A percentile compares a stretch with the other conserved stretches of the same genome.
Evolutionary conservation across 2,888 invertebrate genomes (phyloP).

Genomic region (Criorhina ranunculi): DNA sequence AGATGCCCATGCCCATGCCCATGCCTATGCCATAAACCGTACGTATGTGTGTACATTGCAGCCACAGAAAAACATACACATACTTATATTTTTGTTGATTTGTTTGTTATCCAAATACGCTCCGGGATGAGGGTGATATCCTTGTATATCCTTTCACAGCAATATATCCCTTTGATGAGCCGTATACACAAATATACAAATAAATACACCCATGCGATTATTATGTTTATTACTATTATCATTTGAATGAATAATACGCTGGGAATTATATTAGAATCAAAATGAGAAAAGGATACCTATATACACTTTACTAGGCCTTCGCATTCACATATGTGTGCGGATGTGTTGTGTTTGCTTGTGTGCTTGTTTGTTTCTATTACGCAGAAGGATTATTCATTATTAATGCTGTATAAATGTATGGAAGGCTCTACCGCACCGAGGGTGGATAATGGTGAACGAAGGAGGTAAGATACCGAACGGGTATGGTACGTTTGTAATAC

Average conservation of each 20-base stretch:
- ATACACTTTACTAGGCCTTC: constrained; percentile 19
- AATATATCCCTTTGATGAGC: constrained; percentile 20
- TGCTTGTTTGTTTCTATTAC: constrained; percentile 14
- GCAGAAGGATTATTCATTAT: constrained; percentile 54
- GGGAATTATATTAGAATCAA: constrained; percentile 25
- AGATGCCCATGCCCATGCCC: too few relatives aligned
- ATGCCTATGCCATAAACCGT: too few relatives aligned
- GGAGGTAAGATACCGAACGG: neutral
- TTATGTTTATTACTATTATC: constrained; percentile 48
- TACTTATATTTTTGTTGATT: constrained; percentile 6
- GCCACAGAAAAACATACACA: neutral
- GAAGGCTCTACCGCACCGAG: neutral
- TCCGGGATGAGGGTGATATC: neutral
- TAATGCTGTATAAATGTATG: constrained; percentile 21
- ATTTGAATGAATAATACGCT: constrained; percentile 41
- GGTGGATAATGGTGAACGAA: constrained; percentile 14
- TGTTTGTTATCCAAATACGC: constrained; percentile 14
- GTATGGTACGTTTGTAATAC: neutral
- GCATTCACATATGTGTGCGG: neutral
- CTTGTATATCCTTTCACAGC: constrained; percentile 9
- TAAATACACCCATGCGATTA: constrained; percentile 28
- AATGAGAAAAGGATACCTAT: constrained; percentile 27
- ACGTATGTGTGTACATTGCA: neutral
- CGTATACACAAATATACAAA: constrained; percentile 5
- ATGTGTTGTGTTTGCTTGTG: neutral